Evolutionary conservation across 2,113 vertebrate species (phyloP).

Genomic region (Cyphomyrus plagiostoma): DNA sequence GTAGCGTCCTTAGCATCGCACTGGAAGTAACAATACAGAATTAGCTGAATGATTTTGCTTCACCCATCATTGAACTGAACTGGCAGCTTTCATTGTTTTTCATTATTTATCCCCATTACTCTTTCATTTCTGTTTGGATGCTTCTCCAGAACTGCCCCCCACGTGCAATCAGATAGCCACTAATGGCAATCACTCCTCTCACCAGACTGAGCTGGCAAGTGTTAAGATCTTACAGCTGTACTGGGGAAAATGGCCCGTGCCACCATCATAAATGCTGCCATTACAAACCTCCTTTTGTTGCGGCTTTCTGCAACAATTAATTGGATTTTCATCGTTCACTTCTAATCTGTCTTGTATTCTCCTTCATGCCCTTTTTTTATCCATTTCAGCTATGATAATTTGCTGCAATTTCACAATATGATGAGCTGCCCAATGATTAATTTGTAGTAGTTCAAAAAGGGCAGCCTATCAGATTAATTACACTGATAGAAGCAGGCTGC

Average conservation of each 20-base stretch:
- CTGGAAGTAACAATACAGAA: constrained; percentile 31
- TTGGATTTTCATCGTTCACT: constrained; percentile 17
- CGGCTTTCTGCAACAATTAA: constrained; percentile 15
- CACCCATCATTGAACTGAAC: constrained; percentile 39
- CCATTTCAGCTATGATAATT: constrained; percentile 10
- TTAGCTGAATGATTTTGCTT: constrained; percentile 32
- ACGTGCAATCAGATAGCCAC: constrained; percentile 58
- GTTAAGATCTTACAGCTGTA: constrained; percentile 19
- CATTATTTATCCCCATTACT: constrained; percentile 62
- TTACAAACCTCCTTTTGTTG: constrained; percentile 17
- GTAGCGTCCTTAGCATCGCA: constrained; percentile 23
- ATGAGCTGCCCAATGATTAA: constrained; percentile 17
- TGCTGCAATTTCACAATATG: constrained; percentile 16
- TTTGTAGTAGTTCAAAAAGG: constrained; percentile 7
- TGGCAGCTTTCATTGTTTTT: constrained; percentile 62
- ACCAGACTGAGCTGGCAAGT: constrained; percentile 23
- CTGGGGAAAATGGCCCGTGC: constrained; percentile 42
- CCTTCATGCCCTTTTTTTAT: constrained; percentile 11
- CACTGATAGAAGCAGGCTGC: background rate
- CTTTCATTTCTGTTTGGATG: constrained; percentile 58
- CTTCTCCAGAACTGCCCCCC: constrained; percentile 36
- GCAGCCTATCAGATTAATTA: constrained; percentile 13
- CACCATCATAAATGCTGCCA: background rate
- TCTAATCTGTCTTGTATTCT: constrained; percentile 23
- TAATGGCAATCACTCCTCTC: constrained; percentile 49